Evolutionary conservation across 2,113 vertebrate species (phyloP).

Genomic region (Actenoides hombroni): DNA sequence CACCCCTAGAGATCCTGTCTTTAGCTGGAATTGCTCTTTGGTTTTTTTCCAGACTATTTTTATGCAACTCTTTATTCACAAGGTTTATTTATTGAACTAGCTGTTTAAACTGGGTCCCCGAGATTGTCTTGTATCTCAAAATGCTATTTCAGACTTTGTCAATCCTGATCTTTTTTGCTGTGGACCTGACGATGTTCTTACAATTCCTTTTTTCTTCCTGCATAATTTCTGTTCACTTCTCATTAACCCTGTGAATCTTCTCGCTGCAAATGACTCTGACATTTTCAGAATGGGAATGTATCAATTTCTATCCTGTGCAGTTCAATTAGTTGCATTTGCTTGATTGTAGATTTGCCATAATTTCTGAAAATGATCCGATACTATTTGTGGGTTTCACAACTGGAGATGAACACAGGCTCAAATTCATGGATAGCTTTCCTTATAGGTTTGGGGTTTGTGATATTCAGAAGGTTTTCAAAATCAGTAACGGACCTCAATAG

Average conservation of each 20-base stretch:
- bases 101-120: neutral
- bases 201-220: neutral
- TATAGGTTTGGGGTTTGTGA: neutral
- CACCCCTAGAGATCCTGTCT: neutral
- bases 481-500: neutral
- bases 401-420: neutral
- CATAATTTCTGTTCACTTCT: neutral
- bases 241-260: neutral
- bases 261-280: neutral
- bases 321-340: neutral
- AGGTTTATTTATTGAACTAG: neutral
- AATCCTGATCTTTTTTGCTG: neutral
- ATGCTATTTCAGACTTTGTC: neutral
- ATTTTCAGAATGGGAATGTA: neutral
- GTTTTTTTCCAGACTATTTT: neutral
- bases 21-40: neutral
- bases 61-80: neutral
- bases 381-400: neutral
- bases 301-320: fast-evolving
- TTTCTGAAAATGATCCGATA: fast-evolving
- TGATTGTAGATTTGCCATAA: neutral
- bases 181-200: neutral
- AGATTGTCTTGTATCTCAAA: neutral
- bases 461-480: neutral
- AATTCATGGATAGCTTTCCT: neutral